phyloP scores from a whole-genome alignment of 2,888 invertebrate species.

The Trachelus stipa region DNA sequence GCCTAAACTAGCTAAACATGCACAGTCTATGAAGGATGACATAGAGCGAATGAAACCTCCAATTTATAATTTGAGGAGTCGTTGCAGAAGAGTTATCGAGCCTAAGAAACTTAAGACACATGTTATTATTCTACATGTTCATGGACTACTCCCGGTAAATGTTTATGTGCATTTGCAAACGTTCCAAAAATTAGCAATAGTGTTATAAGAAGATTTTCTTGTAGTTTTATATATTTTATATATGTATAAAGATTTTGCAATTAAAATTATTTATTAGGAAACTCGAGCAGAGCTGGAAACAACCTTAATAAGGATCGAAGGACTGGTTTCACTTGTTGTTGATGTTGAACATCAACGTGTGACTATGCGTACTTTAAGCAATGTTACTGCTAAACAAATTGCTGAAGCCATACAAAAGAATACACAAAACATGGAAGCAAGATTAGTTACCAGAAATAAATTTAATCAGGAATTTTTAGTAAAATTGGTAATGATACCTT shows the following conservation, averaged over 20 bases:
- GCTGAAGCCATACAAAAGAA: constrained; percentile 62
- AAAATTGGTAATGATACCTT: constrained; percentile 48
- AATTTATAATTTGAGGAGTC: constrained; percentile 62
- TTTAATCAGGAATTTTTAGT: constrained; percentile 65
- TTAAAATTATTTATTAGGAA: constrained; percentile 46
- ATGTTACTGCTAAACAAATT: constrained; percentile 61
- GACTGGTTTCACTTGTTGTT: constrained; percentile 63
- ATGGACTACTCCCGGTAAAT: constrained; percentile 59
- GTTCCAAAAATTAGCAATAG: not conserved
- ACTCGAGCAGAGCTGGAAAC: constrained; percentile 62
- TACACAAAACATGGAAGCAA: constrained; percentile 61
- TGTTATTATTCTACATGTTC: constrained; percentile 59
- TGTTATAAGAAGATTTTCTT: not conserved
- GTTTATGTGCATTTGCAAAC: not conserved
- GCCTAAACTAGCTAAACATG: constrained; percentile 55
- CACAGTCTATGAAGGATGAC: constrained; percentile 58
- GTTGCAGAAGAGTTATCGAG: constrained; percentile 62
- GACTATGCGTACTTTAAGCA: constrained; percentile 64
- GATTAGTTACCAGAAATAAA: constrained; percentile 64
- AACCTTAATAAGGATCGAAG: constrained; percentile 62
- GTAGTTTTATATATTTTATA: constrained; percentile 10
- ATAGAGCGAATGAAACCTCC: constrained; percentile 65
- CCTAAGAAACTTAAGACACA: constrained; percentile 63
- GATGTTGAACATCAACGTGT: constrained; percentile 66
- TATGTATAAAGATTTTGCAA: not conserved